phyloP scores from a whole-genome alignment of 2,113 vertebrate species.

The Raja brachyura region DNA sequence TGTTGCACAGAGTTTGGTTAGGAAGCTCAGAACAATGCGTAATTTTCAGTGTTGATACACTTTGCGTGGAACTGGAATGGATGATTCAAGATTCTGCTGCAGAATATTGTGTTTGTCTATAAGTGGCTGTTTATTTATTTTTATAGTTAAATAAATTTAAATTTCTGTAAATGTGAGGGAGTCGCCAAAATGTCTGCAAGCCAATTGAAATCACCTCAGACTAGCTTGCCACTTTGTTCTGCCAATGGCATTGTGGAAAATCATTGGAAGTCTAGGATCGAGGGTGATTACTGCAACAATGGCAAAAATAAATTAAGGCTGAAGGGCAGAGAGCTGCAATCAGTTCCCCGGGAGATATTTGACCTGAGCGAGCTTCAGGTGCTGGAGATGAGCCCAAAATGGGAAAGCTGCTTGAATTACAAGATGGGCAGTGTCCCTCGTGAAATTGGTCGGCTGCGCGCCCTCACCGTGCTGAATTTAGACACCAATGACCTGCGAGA shows the following conservation, averaged over 20 bases:
- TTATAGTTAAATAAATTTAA: not conserved
- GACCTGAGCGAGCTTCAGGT: constrained; percentile 46
- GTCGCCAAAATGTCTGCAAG: not conserved
- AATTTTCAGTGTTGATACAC: not conserved
- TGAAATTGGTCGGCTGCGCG: constrained; percentile 45
- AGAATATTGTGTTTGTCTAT: not conserved
- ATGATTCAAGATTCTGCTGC: not conserved
- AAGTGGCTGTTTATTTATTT: not conserved
- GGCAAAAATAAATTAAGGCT: constrained; percentile 49
- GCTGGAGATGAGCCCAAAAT: constrained; percentile 52
- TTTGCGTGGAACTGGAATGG: not conserved
- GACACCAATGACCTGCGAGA: constrained; percentile 52
- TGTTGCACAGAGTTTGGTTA: not conserved
- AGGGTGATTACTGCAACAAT: not conserved
- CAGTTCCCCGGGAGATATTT: constrained; percentile 42
- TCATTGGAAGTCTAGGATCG: constrained; percentile 46
- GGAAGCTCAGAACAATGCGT: not conserved
- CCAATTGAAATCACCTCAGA: constrained; percentile 31
- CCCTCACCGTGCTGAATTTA: constrained; percentile 46
- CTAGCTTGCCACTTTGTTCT: not conserved
- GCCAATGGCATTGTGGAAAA: not conserved
- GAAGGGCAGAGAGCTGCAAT: constrained; percentile 47
- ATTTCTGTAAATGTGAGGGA: too few species aligned
- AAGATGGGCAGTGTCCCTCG: constrained; percentile 45
- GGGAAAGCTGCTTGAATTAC: constrained; percentile 49